A percentile compares a stretch with the other conserved stretches of the same genome.
Conservation (phyloP, 2,113 vertebrate species). For the Ardeotis arabs region DNA sequence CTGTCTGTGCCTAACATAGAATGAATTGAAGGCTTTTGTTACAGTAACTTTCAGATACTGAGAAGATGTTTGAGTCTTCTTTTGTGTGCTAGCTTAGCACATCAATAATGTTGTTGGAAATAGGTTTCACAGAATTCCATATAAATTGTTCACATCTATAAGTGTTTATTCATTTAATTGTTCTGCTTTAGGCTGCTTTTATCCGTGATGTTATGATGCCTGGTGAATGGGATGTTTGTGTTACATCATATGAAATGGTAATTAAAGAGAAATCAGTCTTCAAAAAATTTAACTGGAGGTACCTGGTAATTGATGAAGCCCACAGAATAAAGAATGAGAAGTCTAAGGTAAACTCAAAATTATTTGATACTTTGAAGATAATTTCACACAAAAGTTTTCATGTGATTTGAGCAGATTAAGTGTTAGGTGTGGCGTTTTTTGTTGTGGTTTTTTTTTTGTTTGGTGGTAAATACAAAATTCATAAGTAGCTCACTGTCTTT, state of each 20-base stretch:
- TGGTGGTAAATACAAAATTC: not conserved
- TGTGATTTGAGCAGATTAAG: not conserved
- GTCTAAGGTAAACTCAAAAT: slow-evolving; percentile 82
- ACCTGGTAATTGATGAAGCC: slow-evolving; percentile 90
- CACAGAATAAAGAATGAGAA: slow-evolving; percentile 94
- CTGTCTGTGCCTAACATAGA: not conserved
- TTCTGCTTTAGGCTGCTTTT: slow-evolving; percentile 84
- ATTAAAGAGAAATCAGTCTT: slow-evolving; percentile 91
- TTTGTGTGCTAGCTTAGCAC: not conserved
- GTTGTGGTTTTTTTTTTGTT: too few relatives aligned
- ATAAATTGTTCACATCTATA: not conserved
- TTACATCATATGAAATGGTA: slow-evolving; percentile 92
- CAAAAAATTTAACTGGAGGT: slow-evolving; percentile 93
- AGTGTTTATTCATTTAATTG: not conserved
- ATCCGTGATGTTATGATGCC: slow-evolving; percentile 93
- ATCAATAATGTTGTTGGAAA: not conserved
- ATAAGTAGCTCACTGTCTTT: not conserved
- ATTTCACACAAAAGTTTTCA: not conserved
- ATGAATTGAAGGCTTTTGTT: not conserved
- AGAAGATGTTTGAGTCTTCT: not conserved
- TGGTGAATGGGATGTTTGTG: slow-evolving; percentile 91
- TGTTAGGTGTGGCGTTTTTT: not conserved
- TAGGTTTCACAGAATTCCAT: not conserved
- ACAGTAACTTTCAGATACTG: not conserved
- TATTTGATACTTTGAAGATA: not conserved